Base-by-base conservation (phyloP, 2,888 invertebrate species). In the Barypeithes pellucidus region DNA sequence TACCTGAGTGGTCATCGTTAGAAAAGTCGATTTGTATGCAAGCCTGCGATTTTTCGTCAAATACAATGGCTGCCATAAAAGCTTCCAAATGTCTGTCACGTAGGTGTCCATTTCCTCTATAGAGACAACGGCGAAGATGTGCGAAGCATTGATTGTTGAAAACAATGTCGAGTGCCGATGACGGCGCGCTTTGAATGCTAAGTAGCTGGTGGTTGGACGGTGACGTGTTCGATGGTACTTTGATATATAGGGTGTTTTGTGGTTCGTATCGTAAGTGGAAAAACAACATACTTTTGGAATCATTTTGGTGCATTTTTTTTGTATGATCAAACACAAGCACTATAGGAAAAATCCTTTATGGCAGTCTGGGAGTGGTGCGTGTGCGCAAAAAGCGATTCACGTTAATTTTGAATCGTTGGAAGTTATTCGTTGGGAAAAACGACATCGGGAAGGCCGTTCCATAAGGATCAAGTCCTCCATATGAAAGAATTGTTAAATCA, bases 51-150 rank as follows among this genome's bases (percentile, higher is more conserved):
- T 77, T 79, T 77, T 80, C 77, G 79, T 73, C 74, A 74, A 76
- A 77, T 72, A 80, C 82, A 83, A 82, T 84, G 80, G 81, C 80
- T 82, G 80, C 70, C 83, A 84, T 84, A 84, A 84, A 82, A 79
- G 78, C 75, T 77, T 78, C 78, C 77, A 78, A 76, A 83, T 84
- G 83, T 80, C 79, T 77, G 81, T 84, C 85, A 85, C 85, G 85
- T 85, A 79, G 67, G 50, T 70, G 75, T 78, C 78, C 79, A 84
- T 84, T 85, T 85, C 85, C 85, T 84, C 82, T 81, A n/a, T n/a
- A 81, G 77, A 76, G 78, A 80, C 83, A 50, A 66, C 62, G 50
- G 83, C 81, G 82, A 84, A 84, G 83, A 85, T 84, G 85, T 84
- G 84, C 84, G 77, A 83, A 81, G 84, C 84, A 84, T 84, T 82